Evolutionary conservation across 2,888 invertebrate species (phyloP), one percentile per base, ranked within the genome.

Genomic region (Sycophila texana): DNA sequence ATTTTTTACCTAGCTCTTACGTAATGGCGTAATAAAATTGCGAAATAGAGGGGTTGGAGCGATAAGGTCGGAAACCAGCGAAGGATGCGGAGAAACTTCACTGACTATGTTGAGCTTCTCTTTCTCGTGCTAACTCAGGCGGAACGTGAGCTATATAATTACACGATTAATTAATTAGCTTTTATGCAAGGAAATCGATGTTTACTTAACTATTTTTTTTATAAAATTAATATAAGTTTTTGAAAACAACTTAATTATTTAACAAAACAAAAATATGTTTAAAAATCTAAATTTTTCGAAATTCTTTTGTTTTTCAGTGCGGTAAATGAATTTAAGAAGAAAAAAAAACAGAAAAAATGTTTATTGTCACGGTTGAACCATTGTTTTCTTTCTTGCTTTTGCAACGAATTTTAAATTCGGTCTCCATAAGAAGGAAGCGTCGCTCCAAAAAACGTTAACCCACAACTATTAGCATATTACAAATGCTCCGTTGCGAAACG

Each of bases 11-110:
- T 7, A 22, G 4, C 22, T 58, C 65, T 70, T 70, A 70, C 78
- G 63, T 74, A 68, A 65, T 51, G 49, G 30, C 26, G 55, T 57
- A 74, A 68, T 70, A 70, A 70, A 70, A 22, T 79, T 74, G 65
- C 61, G 58, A 63, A 74, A 74, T 14, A 39, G 55, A 30, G 49
- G 20, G 51, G 65, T 63, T 70, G 60, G 58, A 22, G 65, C 26
- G 53, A 60, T 55, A 68, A 61, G 55, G 16, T 53, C 53, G 53
- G 53, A 10, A 57, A n/a, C n/a, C n/a, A n/a, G n/a, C n/a, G n/a
- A n/a, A n/a, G n/a, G n/a, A n/a, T 82, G 49, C 39, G 51, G 82
- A 82, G 83, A 83, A 82, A 65, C 5, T n/a, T 57, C 63, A n/a
- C 20, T 16, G 66, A 18, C 18, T 47, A 47, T 18, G 70, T 7